These are phyloP conservation scores for Urechis unicinctus DNA, from an alignment of 2,888 invertebrate genomes.

Conservation along the genomic window DNA sequence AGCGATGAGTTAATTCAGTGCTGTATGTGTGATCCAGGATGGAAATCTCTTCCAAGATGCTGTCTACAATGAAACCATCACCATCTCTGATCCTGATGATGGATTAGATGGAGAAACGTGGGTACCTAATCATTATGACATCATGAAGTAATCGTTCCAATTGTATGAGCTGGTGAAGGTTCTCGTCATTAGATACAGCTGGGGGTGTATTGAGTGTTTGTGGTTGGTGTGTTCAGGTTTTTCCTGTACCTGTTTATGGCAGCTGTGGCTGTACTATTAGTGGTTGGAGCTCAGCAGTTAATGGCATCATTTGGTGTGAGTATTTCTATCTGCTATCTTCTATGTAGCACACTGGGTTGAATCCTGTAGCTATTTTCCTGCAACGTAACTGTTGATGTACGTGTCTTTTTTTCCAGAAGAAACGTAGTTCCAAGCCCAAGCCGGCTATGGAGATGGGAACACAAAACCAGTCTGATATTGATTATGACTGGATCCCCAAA, in stretches of 20 bases:
- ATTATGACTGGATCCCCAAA: slow-evolving; percentile 96
- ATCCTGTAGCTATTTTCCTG: neutral
- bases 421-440: slow-evolving; percentile 44
- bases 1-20: too few relatives aligned
- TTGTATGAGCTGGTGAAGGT: neutral
- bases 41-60: slow-evolving; percentile 72
- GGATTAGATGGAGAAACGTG: slow-evolving; percentile 92
- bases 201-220: neutral
- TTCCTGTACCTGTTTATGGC: slow-evolving; percentile 94
- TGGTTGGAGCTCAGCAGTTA: slow-evolving; percentile 78
- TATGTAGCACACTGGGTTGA: neutral
- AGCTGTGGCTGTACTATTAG: slow-evolving; percentile 75
- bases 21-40: too few relatives aligned
- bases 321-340: slow-evolving; percentile 10
- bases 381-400: neutral
- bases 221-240: slow-evolving; percentile 55
- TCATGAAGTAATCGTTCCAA: too few relatives aligned
- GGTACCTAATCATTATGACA: slow-evolving; percentile 25
- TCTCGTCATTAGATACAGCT: neutral
- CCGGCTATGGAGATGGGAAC: slow-evolving; percentile 78
- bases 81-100: slow-evolving; percentile 91
- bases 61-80: slow-evolving; percentile 95
- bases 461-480: slow-evolving; percentile 72
- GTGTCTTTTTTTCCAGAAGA: slow-evolving; percentile 34
- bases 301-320: slow-evolving; percentile 70